A percentile compares a stretch with the other conserved stretches of the same genome.
Conservation (phyloP, 2,888 invertebrate species). For the Drosophila sordidapex region DNA sequence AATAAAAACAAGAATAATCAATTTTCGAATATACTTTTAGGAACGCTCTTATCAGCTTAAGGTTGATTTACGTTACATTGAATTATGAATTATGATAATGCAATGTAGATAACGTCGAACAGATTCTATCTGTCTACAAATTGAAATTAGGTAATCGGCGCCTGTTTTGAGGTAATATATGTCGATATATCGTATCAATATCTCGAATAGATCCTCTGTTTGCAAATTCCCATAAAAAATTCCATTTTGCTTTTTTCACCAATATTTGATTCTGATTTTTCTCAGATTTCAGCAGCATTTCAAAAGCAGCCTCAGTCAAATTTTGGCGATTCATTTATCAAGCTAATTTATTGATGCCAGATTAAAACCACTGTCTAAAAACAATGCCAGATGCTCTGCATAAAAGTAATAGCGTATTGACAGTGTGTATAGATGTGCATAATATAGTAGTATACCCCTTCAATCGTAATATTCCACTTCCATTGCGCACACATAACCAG, state of each 20-base stretch:
- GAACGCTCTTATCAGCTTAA: neutral
- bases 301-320: neutral
- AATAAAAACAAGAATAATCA: no score
- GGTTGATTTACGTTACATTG: no score
- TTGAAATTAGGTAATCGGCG: neutral
- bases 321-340: neutral
- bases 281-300: neutral
- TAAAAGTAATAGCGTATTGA: neutral
- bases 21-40: neutral
- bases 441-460: slow-evolving; percentile 11
- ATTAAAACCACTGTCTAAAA: neutral
- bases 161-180: neutral
- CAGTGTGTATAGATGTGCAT: neutral
- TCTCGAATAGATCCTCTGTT: neutral
- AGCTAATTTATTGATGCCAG: neutral
- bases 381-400: neutral
- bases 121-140: neutral
- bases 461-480: slow-evolving; percentile 4
- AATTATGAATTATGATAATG: neutral
- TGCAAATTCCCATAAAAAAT: neutral
- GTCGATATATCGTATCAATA: neutral
- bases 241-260: no score
- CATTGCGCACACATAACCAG: slow-evolving; percentile 15
- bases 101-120: neutral
- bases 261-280: neutral